phyloP scores from a whole-genome alignment of 2,888 invertebrate genomes.

The Heliconius aoede region DNA sequence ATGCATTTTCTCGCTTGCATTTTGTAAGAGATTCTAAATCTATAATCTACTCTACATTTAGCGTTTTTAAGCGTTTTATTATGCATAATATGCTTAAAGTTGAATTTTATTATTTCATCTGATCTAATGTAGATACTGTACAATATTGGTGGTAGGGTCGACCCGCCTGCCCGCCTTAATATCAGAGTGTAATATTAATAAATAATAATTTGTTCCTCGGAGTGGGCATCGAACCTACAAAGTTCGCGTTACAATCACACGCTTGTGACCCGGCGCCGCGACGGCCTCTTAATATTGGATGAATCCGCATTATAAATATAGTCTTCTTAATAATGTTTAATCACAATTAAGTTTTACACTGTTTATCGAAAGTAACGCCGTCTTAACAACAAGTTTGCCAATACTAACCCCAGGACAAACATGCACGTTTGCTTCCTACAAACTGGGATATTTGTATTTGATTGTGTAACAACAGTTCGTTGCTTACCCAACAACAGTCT shows the following conservation, averaged over 20 bases:
- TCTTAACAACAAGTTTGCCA: constrained; percentile 22
- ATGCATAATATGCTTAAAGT: not conserved
- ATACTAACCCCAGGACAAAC: constrained; percentile 34
- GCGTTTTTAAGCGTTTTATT: not conserved
- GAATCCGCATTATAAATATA: not conserved
- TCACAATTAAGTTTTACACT: constrained; percentile 3
- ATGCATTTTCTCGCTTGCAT: constrained; percentile 29
- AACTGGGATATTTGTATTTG: constrained; percentile 34
- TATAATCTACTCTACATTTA: constrained; percentile 5
- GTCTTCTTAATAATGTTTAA: not conserved
- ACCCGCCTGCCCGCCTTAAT: no score
- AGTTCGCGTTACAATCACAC: no score
- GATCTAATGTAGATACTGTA: not conserved
- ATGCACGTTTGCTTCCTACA: constrained; percentile 24
- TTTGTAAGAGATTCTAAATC: constrained; percentile 20
- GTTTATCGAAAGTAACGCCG: constrained; percentile 6
- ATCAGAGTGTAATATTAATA: no score
- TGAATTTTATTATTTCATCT: not conserved
- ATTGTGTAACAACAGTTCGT: constrained; percentile 35
- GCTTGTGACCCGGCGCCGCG: no score
- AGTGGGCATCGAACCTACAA: no score
- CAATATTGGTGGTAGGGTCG: no score
- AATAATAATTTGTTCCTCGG: no score
- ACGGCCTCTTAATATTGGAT: no score
- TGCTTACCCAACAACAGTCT: constrained; percentile 17